A percentile compares a stretch with the other conserved stretches of the same genome.
phyloP scores from a whole-genome alignment of 2,888 invertebrate species.

The Malthinus seriepunctatus region DNA sequence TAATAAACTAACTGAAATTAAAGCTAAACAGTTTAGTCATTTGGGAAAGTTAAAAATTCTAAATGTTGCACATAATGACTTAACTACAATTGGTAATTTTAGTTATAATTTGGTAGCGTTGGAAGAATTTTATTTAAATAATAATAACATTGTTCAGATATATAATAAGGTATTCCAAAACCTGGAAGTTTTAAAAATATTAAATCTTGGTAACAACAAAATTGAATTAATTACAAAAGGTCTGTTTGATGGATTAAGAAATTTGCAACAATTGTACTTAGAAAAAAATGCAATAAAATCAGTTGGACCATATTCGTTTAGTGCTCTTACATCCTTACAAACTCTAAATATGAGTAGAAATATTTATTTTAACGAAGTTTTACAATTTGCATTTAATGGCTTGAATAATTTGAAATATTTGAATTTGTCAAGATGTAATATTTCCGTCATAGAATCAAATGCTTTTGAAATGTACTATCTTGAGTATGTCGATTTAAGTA shows the following conservation, averaged over 20 bases:
- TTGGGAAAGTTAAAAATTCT: neutral
- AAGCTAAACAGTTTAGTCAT: neutral
- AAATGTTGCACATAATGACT: neutral
- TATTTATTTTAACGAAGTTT: too few species aligned
- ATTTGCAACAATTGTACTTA: neutral
- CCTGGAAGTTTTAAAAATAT: neutral
- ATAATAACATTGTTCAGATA: neutral
- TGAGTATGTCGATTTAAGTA: too few species aligned
- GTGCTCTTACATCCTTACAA: too few species aligned
- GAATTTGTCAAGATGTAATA: too few species aligned
- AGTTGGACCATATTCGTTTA: neutral
- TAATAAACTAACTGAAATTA: neutral
- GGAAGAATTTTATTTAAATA: neutral
- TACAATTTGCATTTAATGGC: too few species aligned
- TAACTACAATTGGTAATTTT: neutral
- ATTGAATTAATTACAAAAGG: neutral
- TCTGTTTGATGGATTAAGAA: neutral
- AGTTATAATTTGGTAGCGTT: neutral
- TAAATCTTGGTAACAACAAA: neutral
- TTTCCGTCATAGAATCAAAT: too few species aligned
- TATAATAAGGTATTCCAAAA: neutral
- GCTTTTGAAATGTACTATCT: too few species aligned
- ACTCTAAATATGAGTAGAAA: too few species aligned
- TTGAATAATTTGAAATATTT: too few species aligned
- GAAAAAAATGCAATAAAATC: neutral